phyloP scores from a whole-genome alignment of 2,113 vertebrate species.

The Misgurnus mizolepis region DNA sequence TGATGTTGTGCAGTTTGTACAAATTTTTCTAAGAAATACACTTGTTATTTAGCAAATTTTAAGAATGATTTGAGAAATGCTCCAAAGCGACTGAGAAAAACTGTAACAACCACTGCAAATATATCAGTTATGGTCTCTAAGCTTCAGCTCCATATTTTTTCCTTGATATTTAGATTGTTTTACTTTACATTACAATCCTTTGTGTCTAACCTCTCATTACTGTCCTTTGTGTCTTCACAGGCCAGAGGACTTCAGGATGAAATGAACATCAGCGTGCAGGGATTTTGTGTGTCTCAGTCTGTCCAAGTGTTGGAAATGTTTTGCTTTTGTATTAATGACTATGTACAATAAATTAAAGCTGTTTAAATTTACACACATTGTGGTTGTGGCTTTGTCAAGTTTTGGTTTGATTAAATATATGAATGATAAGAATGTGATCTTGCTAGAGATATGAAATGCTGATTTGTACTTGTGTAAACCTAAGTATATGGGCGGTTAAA shows the following conservation, averaged over 20 bases:
- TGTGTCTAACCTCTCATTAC: not conserved
- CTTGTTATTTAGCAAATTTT: too few species aligned
- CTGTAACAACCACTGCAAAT: too few species aligned
- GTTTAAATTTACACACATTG: not conserved
- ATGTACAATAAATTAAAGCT: slow-evolving; percentile 36
- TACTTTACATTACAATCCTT: too few species aligned
- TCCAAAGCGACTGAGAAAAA: too few species aligned
- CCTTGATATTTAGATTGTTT: too few species aligned
- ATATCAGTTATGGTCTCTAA: too few species aligned
- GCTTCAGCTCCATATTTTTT: too few species aligned
- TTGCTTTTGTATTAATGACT: slow-evolving; percentile 15
- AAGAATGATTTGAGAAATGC: too few species aligned
- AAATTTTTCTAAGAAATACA: too few species aligned
- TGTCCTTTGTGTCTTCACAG: slow-evolving; percentile 63
- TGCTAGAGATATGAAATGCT: not conserved
- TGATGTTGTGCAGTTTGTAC: too few species aligned
- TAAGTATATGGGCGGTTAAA: not conserved
- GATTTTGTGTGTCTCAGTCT: not conserved
- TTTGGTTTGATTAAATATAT: not conserved
- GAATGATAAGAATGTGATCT: not conserved
- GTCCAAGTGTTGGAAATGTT: not conserved
- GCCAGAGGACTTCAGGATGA: slow-evolving; percentile 75
- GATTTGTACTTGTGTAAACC: not conserved
- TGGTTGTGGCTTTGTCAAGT: too few species aligned
- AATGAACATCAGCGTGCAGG: slow-evolving; percentile 60